Evolutionary conservation across 1,140 invertebrate genomes (phyloP).

Genomic region (Caenorhabditis brenneri): DNA sequence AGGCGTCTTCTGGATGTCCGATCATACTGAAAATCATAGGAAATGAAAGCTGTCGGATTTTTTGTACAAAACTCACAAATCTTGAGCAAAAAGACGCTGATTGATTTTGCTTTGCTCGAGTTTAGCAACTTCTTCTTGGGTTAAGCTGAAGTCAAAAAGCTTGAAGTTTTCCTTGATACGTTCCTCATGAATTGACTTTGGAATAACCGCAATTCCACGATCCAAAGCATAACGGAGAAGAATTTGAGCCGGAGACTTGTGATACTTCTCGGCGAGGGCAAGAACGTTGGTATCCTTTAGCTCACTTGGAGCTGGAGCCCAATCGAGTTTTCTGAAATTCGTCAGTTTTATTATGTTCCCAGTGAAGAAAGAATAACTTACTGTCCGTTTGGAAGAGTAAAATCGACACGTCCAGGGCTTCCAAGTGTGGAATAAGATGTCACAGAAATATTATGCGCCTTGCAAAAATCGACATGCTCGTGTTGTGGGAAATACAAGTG

Average conservation of each 20-base stretch:
- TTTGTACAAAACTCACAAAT: constrained; percentile 46
- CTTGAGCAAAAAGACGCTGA: constrained; percentile 54
- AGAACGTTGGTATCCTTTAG: constrained; percentile 75
- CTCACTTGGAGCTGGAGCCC: constrained; percentile 58
- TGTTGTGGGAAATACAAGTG: constrained; percentile 61
- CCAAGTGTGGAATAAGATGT: constrained; percentile 61
- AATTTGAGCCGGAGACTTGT: constrained; percentile 76
- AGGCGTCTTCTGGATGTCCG: constrained; percentile 58
- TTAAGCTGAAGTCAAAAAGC: constrained; percentile 61
- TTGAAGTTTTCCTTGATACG: constrained; percentile 71
- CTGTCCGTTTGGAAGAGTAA: constrained; percentile 32
- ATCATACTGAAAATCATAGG: constrained; percentile 46
- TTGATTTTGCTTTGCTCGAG: constrained; percentile 52
- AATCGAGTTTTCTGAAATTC: constrained; percentile 57
- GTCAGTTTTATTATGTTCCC: constrained; percentile 73
- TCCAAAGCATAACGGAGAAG: constrained; percentile 71
- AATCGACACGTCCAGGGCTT: constrained; percentile 54
- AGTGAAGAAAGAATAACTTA: background rate
- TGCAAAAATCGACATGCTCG: constrained; percentile 60
- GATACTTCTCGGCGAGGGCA: constrained; percentile 73
- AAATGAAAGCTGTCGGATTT: background rate
- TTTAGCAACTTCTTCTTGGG: constrained; percentile 55
- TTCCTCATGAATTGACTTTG: constrained; percentile 70
- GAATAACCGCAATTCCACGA: constrained; percentile 26
- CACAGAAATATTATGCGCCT: constrained; percentile 56